These are phyloP conservation scores for Nematolebias whitei DNA, from an alignment of 2,113 vertebrate genomes.

Conservation along the genomic window DNA sequence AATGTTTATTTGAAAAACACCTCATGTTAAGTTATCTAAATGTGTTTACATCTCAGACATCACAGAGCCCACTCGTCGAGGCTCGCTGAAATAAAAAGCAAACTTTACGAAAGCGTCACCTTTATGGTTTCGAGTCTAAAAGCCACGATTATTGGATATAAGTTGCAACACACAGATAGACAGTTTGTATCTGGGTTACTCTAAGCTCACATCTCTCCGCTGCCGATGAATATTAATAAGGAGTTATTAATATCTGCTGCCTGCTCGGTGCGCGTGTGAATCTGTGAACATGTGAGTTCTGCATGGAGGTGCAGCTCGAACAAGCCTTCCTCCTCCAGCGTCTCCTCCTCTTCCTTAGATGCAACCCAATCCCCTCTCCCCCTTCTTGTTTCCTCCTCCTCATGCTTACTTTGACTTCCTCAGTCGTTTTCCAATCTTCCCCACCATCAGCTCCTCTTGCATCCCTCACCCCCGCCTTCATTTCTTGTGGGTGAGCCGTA, in stretches of 20 bases:
- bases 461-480: constrained; percentile 10
- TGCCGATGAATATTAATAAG: constrained; percentile 81
- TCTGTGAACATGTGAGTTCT: constrained; percentile 54
- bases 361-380: constrained; percentile 17
- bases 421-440: background rate
- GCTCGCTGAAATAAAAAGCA: background rate
- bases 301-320: constrained; percentile 56
- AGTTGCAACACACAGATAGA: constrained; percentile 38
- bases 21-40: background rate
- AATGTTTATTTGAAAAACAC: background rate
- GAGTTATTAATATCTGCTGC: constrained; percentile 79
- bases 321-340: constrained; percentile 39
- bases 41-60: background rate
- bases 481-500: constrained; percentile 13
- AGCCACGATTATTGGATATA: constrained; percentile 13
- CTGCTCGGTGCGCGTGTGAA: constrained; percentile 52
- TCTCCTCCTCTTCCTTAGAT: constrained; percentile 34
- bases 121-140: background rate
- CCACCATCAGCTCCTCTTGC: constrained; percentile 5
- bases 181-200: constrained; percentile 74
- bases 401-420: constrained; percentile 4
- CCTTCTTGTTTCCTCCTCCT: constrained; percentile 30
- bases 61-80: background rate
- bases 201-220: constrained; percentile 74
- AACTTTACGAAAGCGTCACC: constrained; percentile 9